Evolutionary conservation across 2,797 vertebrate species (phyloP).

Genomic region (Momotus momota): DNA sequence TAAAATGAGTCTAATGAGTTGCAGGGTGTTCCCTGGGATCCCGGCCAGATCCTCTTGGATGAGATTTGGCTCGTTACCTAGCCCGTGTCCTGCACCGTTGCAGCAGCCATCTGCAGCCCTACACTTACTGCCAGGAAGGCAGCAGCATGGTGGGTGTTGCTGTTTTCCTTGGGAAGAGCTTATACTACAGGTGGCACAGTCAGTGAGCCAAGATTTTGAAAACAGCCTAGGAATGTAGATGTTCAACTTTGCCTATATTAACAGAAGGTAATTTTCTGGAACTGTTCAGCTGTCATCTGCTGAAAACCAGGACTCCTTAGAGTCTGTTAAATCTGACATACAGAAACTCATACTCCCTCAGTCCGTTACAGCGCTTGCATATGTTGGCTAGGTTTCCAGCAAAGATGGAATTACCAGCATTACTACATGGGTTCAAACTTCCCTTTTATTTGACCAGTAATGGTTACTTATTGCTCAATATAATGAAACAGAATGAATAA

Average conservation of each 20-base stretch:
- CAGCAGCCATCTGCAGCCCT: slow-evolving; percentile 39
- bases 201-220: background rate
- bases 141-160: slow-evolving; percentile 49
- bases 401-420: background rate
- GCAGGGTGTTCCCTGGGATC: slow-evolving; percentile 56
- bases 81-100: background rate
- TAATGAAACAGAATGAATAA: background rate
- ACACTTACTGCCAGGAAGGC: slow-evolving; percentile 24
- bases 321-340: background rate
- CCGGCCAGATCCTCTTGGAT: background rate
- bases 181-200: slow-evolving; percentile 41
- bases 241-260: background rate
- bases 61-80: slow-evolving; percentile 50
- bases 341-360: background rate
- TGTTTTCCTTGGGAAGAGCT: slow-evolving; percentile 57
- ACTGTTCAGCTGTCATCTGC: background rate
- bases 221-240: background rate
- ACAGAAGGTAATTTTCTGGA: background rate
- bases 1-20: slow-evolving; percentile 55
- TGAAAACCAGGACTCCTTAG: background rate
- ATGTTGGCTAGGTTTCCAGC: background rate
- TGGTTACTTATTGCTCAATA: background rate
- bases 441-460: background rate
- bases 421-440: background rate
- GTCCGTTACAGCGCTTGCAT: background rate